Evolutionary conservation across 2,797 vertebrate species (phyloP), one percentile per base, ranked within the genome.

Genomic region (Mus spretus): DNA sequence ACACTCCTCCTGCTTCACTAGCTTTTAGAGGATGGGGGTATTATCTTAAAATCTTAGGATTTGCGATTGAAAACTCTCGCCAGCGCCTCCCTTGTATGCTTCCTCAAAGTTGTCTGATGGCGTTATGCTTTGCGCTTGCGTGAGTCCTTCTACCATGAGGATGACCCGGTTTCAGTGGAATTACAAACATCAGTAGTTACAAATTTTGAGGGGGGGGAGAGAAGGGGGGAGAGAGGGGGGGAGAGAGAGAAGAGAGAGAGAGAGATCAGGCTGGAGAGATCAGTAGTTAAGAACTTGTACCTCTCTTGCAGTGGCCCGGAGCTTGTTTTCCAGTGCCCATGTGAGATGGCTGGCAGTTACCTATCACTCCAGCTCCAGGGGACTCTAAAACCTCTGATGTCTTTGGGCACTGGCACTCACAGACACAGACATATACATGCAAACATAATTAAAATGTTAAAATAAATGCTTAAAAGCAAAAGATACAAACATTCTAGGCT

Each of bases 1-100:
- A 75, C 53, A 84, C 83, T 92, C 96, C 78, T 93, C 75, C 37
- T 11, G 28, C 67, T 82, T 86, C 89, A 82, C 65, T 89, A 93
- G 9, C 34, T 92, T 86, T 47, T 78, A 83, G 80, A 85, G 50
- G 96, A 65, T 13, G 61, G 20, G 12, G 26, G 85, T 26, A 28
- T 94, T n/a, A 93, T 83, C 28, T 59, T 92, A 57, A 96, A 89
- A 87, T 80, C 57, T 37, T 83, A 70, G 63, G 28, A 78, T 37
- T 20, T 37, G 2, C 31, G 50, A 91, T 70, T 85, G 9, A n/a
- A 95, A 79, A 82, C 37, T 96, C 74, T 55, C 12, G 3, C 4
- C 40, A 91, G n/a, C 67, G 53, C 57, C 37, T 91, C 93, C 24
- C 31, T 77, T 47, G 12, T n/a, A 31, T 40, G 75, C 44, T 37